Base-by-base conservation (phyloP, 2,113 vertebrate species). In the Polypterus bichir region DNA sequence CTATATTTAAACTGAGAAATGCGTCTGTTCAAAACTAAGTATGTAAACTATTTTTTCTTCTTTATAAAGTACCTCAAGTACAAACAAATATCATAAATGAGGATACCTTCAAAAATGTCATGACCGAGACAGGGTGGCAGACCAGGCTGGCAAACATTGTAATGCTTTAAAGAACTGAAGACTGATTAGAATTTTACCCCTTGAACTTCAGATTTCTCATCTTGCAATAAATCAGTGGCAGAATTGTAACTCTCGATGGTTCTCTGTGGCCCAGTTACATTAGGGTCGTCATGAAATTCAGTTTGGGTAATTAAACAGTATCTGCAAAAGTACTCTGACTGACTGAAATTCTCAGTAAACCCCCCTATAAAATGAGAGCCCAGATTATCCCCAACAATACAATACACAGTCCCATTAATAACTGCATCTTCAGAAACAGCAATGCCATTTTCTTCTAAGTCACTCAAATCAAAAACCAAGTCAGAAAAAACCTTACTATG, bases 1-100 rank as follows among this genome's bases (percentile, higher is more conserved):
- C 67, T 71, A 61, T 71, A 71, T 52, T 71, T 68, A 27, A 74
- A 71, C 57, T 74, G 64, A 46, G 67, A 65, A 44, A 61, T 72
- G 54, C 9, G 6, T 1, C 27, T 3, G 67, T 67, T 76, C 54
- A 73, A 55, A 48, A 57, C 6, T 48, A 60, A 59, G 49, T 71
- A 71, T 45, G 64, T 69, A 44, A 71, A 55, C 59, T 61, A 64
- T 54, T 54, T 7, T 7, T 69, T 68, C 49, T 66, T 64, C 1
- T 62, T 70, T 9, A 70, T 62, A 3, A 73, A 69, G 54, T 67
- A 66, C 11, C 64, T 67, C 7, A 68, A 55, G 67, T 59, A 73
- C 11, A 70, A 11, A 48, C 57, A 66, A 61, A 68, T 48, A 63
- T 70, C 68, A 62, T 66, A 73, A 5, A 51, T 65, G 49, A 75